Percentiles rank a stretch among this genome's conserved stretches.
These are phyloP conservation scores for Turnix velox DNA, from an alignment of 2,113 vertebrate genomes.

Conservation along the genomic window DNA sequence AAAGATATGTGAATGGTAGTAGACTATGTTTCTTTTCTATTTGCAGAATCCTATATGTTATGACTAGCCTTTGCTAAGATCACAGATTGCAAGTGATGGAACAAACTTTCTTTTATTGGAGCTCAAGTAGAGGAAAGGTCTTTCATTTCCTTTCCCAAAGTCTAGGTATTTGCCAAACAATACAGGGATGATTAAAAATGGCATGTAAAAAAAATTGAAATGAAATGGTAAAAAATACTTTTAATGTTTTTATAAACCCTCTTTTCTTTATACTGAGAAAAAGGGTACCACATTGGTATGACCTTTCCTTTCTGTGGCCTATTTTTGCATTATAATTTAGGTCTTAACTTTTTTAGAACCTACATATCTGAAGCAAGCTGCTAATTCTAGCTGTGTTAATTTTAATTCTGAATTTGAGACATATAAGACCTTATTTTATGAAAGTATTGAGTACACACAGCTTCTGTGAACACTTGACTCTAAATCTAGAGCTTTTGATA, in stretches of 20 bases:
- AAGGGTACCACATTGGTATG: neutral
- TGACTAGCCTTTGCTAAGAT: neutral
- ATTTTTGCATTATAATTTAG: constrained; percentile 37
- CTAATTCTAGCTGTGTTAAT: constrained; percentile 32
- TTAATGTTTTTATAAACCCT: neutral
- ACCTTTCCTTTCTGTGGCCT: neutral
- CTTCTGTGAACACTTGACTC: neutral
- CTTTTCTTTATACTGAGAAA: neutral
- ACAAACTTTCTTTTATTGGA: neutral
- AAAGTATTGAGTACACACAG: neutral
- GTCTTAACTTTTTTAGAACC: constrained; percentile 20
- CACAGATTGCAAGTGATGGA: neutral
- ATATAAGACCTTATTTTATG: neutral
- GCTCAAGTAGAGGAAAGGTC: neutral
- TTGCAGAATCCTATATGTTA: neutral
- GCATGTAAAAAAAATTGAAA: neutral
- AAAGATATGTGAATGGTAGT: neutral
- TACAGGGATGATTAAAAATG: neutral
- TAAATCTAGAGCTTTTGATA: neutral
- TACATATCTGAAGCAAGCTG: neutral
- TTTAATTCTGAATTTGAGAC: neutral
- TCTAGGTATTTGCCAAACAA: neutral
- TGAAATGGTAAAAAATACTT: neutral
- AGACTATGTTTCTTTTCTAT: neutral
- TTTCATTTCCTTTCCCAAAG: constrained; percentile 14